phyloP scores from a whole-genome alignment of 2,797 vertebrate species.

The Oreortyx pictus region DNA sequence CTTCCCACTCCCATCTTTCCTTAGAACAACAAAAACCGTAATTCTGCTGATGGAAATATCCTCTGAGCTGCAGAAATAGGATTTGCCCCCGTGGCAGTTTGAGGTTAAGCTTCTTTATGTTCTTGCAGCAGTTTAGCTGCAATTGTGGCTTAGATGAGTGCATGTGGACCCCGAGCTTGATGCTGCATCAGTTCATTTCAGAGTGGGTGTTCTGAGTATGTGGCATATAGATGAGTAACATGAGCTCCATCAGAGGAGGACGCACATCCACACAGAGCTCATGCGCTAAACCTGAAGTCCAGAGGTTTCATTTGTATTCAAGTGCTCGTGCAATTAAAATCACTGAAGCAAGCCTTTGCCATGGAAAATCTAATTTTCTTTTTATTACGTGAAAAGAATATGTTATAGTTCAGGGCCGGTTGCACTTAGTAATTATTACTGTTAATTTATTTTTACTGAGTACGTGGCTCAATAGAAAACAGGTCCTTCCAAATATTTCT shows the following conservation, averaged over 20 bases:
- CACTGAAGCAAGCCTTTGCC: slow-evolving; percentile 1
- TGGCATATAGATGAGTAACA: neutral
- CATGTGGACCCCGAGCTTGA: neutral
- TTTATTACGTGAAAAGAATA: neutral
- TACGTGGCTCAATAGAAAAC: neutral
- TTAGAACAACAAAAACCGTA: neutral
- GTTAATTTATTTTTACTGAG: neutral
- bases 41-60: neutral
- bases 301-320: neutral
- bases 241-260: neutral
- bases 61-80: neutral
- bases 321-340: neutral
- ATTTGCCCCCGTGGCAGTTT: neutral
- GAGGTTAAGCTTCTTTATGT: neutral
- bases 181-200: neutral
- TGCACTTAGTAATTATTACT: neutral
- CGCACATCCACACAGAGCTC: neutral
- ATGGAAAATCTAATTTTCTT: neutral
- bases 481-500: neutral
- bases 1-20: neutral
- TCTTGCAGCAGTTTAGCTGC: neutral
- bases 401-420: neutral
- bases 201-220: neutral
- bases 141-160: neutral
- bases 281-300: neutral